Evolutionary conservation across 2,113 vertebrate genomes (phyloP).

Genomic region (zebrafish (Danio rerio)): GRCz12tu NC_133176.1:59908001-59908500

Average conservation of each 20-base stretch:
- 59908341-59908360: neutral
- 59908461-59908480: too few species aligned
- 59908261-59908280: neutral
- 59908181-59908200: conserved; percentile 1
- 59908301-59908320: neutral
- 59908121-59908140: neutral
- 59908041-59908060: neutral
- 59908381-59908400: neutral
- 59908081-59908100: neutral
- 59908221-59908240: too few species aligned
- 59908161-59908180: neutral
- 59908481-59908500: too few species aligned
- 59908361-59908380: neutral
- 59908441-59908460: too few species aligned
- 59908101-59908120: neutral
- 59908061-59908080: neutral
- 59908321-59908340: neutral
- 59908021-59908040: too few species aligned
- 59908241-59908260: neutral
- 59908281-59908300: neutral
- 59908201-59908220: conserved; percentile 1
- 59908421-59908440: neutral
- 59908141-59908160: conserved; percentile 5
- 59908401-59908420: neutral
- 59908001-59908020: too few species aligned